Conservation (phyloP, 2,113 vertebrate species). For the Halichoeres trimaculatus region DNA sequence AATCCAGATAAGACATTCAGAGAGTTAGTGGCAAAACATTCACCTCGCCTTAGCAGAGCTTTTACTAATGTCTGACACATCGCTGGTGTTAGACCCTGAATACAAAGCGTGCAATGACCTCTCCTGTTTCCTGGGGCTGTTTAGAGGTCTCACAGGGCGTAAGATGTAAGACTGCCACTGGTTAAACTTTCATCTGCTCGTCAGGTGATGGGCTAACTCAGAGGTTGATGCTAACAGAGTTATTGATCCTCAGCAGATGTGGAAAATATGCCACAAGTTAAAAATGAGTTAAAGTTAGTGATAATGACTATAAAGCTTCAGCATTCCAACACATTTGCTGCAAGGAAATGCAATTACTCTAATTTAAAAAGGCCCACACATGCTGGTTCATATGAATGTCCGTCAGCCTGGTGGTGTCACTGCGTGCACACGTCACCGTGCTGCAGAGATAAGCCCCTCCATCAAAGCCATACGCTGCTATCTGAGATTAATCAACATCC, state of each 20-base stretch:
- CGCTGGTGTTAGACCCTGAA: slow-evolving; percentile 20
- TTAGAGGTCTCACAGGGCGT: slow-evolving; percentile 43
- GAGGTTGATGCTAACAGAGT: slow-evolving; percentile 24
- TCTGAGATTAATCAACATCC: slow-evolving; percentile 71
- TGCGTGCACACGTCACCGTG: slow-evolving; percentile 20
- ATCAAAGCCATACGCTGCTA: slow-evolving; percentile 49
- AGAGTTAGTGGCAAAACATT: slow-evolving; percentile 2
- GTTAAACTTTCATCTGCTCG: slow-evolving; percentile 43
- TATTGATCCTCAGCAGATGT: too few relatives aligned
- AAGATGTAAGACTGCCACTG: slow-evolving; percentile 32
- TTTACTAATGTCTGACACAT: slow-evolving; percentile 5
- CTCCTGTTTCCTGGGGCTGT: slow-evolving; percentile 6
- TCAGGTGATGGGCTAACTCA: slow-evolving; percentile 39
- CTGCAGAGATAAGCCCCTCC: slow-evolving; percentile 46
- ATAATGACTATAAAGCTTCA: too few relatives aligned
- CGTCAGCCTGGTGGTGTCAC: slow-evolving; percentile 28
- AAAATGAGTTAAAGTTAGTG: too few relatives aligned
- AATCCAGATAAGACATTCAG: not conserved
- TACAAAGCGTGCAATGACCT: slow-evolving; percentile 13
- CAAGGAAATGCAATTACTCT: too few relatives aligned
- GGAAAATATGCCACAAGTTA: too few relatives aligned
- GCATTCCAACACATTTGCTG: too few relatives aligned
- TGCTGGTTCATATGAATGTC: not conserved
- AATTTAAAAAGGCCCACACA: not conserved
- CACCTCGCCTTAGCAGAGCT: not conserved